Percentiles rank a stretch among this genome's conserved stretches.
These are phyloP conservation scores for Cataglyphis livida DNA, from an alignment of 2,888 invertebrate species.

Conservation along the genomic window DNA sequence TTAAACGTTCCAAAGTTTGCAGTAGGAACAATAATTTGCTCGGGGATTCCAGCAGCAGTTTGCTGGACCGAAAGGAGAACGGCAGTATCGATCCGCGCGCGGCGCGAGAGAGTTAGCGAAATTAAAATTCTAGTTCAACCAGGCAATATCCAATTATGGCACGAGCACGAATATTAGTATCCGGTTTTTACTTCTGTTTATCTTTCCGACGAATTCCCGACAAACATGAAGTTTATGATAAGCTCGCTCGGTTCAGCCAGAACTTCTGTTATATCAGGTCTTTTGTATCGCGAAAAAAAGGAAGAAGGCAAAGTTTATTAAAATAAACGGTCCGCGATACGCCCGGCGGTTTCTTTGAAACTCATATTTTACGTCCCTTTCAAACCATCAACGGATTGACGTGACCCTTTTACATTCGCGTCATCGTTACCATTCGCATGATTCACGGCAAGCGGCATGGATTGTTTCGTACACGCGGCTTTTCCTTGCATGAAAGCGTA, in stretches of 20 bases:
- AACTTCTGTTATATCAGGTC: conserved; percentile 35
- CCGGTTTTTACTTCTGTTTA: conserved; percentile 74
- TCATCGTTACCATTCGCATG: conserved; percentile 54
- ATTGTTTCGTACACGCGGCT: conserved; percentile 51
- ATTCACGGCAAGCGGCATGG: conserved; percentile 47
- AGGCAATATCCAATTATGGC: conserved; percentile 84
- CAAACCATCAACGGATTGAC: conserved; percentile 49
- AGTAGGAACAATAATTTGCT: conserved; percentile 59
- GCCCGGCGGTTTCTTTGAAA: conserved; percentile 42
- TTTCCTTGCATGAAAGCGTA: conserved; percentile 54
- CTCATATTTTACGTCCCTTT: conserved; percentile 49
- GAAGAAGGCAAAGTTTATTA: conserved; percentile 44
- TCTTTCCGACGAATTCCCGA: conserved; percentile 43
- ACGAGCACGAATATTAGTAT: conserved; percentile 81
- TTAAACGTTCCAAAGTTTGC: conserved; percentile 54
- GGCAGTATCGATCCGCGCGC: conserved; percentile 61
- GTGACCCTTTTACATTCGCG: conserved; percentile 54
- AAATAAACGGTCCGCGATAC: conserved; percentile 41
- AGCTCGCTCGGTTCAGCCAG: not conserved
- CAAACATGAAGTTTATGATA: conserved; percentile 46
- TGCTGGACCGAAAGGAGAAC: conserved; percentile 64
- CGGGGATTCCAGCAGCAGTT: conserved; percentile 48
- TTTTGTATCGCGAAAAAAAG: conserved; percentile 36
- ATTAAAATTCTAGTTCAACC: conserved; percentile 84
- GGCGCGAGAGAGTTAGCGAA: conserved; percentile 78